These are phyloP conservation scores for Zaprionus obscuricornis DNA, from an alignment of 2,888 invertebrate genomes.

Conservation along the genomic window DNA sequence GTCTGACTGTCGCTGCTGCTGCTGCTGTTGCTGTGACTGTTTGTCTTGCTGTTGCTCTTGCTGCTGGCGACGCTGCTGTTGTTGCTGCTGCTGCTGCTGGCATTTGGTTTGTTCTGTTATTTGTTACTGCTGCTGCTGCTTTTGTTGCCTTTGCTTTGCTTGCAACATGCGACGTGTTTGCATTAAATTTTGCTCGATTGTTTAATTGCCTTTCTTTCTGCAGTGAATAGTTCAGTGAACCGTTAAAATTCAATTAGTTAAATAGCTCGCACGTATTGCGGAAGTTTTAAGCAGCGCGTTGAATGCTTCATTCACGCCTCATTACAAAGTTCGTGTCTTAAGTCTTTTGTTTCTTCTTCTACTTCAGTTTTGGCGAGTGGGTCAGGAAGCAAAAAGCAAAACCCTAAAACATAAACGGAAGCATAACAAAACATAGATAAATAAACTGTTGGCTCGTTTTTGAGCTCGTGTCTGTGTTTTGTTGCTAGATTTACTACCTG, in stretches of 20 bases:
- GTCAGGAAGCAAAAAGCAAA: constrained; percentile 53
- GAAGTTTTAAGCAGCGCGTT: constrained; percentile 46
- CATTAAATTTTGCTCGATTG: constrained; percentile 50
- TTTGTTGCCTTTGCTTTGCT: constrained; percentile 26
- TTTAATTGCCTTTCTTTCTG: constrained; percentile 58
- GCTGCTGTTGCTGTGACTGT: background rate
- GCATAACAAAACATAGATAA: constrained; percentile 38
- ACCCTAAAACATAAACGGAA: constrained; percentile 49
- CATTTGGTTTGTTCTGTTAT: constrained; percentile 7
- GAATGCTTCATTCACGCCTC: constrained; percentile 25
- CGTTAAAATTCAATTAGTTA: constrained; percentile 49
- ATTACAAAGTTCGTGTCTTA: constrained; percentile 63
- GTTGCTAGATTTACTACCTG: constrained; percentile 22
- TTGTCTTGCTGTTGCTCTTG: background rate
- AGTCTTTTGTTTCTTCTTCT: constrained; percentile 55
- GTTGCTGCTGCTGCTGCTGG: constrained; percentile 8
- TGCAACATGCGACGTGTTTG: constrained; percentile 57
- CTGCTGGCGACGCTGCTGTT: constrained; percentile 6
- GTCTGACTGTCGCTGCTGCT: constrained; percentile 7
- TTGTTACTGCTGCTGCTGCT: constrained; percentile 23
- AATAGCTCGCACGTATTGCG: constrained; percentile 58
- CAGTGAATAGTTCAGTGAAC: constrained; percentile 52
- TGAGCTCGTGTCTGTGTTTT: no score
- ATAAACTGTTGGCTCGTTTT: no score
- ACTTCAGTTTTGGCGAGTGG: constrained; percentile 28